Conservation (phyloP, 2,888 invertebrate genomes). For the Heliconius hortense region DNA sequence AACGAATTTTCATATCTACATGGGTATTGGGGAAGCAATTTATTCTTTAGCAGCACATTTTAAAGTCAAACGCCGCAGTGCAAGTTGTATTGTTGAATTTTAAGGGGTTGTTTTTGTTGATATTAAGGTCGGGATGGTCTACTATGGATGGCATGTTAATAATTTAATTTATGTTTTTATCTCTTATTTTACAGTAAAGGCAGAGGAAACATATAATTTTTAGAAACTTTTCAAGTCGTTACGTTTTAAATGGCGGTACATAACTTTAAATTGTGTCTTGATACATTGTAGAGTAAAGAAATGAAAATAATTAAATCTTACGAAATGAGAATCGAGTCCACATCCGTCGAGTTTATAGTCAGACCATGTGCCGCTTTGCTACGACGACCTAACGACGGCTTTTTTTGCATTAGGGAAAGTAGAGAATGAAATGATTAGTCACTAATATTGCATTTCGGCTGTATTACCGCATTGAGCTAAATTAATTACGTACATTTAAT, state of each 20-base stretch:
- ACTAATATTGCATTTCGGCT: no score
- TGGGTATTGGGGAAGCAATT: neutral
- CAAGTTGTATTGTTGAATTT: neutral
- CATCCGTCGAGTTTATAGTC: neutral
- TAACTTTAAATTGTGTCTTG: neutral
- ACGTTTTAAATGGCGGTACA: neutral
- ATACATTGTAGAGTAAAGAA: neutral
- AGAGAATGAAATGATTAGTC: no score
- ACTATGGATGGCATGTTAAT: neutral
- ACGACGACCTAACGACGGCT: no score
- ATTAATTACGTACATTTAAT: no score
- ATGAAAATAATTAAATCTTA: neutral
- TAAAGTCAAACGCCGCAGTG: neutral
- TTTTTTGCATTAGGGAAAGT: no score
- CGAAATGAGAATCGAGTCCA: neutral
- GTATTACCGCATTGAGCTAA: no score
- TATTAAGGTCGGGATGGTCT: no score
- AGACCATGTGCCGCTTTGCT: no score
- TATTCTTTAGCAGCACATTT: neutral
- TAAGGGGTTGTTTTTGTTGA: neutral
- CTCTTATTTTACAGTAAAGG: no score
- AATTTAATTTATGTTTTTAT: neutral
- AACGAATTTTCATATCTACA: conserved; percentile 3
- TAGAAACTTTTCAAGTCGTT: no score
- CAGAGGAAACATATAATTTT: neutral